Evolutionary conservation across 2,113 vertebrate species (phyloP), one percentile per base, ranked within the genome.

Genomic region (Cricetomys ansorgei): DNA sequence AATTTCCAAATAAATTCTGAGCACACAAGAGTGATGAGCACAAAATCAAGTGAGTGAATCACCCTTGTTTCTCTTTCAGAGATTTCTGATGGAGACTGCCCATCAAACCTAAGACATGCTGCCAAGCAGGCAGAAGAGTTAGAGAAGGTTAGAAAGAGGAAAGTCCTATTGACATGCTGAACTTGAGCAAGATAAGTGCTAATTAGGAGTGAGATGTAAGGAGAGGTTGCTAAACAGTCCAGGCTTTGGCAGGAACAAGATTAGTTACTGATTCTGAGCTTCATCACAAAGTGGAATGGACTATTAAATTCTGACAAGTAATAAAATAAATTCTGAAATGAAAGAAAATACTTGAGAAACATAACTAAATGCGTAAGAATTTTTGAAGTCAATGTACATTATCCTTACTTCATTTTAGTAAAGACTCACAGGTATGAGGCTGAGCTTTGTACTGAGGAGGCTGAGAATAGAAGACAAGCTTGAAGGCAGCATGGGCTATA

Each of bases 331-430:
- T 43, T 77, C n/a, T 45, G 77, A 94, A 80, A 86, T 69, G 1
- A 85, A 80, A 89, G 75, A 89, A 89, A 67, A 43, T 57, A 88
- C 53, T 85, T 76, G 31, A 79, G 53, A 62, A 59, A 95, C 59
- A 43, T 69, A 95, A 92, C 10, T 40, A 94, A 92, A 53, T 73
- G 80, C 25, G 84, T 57, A 91, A 55, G 31, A 91, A 72, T 53
- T 95, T 50, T 87, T 62, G 64, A 94, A 88, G 69, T 45, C 50
- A 37, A 29, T 57, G 73, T 37, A 12, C 64, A 48, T 96, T 73
- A 45, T 88, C 86, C 94, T 84, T 29, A 94, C 93, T 55, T 48
- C 29, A 95, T 34, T 73, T 81, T 69, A 69, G 96, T 29, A 89
- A 77, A 69, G 95, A 40, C 75, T 76, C 62, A 80, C 31, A 93